Evolutionary conservation across 2,888 invertebrate genomes (phyloP).

Genomic region (Matsumyia berberina): DNA sequence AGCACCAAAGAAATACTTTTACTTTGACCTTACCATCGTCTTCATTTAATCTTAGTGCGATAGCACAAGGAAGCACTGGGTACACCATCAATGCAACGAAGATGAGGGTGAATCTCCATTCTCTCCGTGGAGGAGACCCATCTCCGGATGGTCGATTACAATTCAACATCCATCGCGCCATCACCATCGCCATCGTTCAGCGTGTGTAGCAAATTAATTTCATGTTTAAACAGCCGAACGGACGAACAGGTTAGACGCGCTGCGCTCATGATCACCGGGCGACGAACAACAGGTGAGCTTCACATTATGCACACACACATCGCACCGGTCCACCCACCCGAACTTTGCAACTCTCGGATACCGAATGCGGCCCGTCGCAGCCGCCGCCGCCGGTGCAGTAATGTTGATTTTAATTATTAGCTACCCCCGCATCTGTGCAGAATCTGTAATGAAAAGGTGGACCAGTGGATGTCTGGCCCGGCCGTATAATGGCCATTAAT

Average conservation of each 20-base stretch:
- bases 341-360: constrained; percentile 46
- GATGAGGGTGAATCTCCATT: constrained; percentile 59
- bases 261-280: constrained; percentile 55
- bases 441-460: constrained; percentile 75
- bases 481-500: constrained; percentile 72
- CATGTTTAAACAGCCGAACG: constrained; percentile 72
- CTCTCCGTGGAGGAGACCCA: constrained; percentile 41
- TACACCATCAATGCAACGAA: constrained; percentile 13
- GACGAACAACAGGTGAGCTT: constrained; percentile 70
- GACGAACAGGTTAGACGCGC: constrained; percentile 57
- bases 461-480: constrained; percentile 51
- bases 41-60: constrained; percentile 72
- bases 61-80: constrained; percentile 71
- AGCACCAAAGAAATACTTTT: constrained; percentile 71
- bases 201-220: constrained; percentile 76
- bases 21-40: constrained; percentile 75
- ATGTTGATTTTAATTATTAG: constrained; percentile 75
- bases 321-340: constrained; percentile 64
- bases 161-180: constrained; percentile 66
- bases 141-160: constrained; percentile 60
- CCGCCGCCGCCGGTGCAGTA: constrained; percentile 12
- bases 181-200: constrained; percentile 55
- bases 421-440: constrained; percentile 64
- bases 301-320: constrained; percentile 61
- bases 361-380: not conserved